Base-by-base conservation (phyloP, 2,113 vertebrate species). In the Pheucticus melanocephalus region DNA sequence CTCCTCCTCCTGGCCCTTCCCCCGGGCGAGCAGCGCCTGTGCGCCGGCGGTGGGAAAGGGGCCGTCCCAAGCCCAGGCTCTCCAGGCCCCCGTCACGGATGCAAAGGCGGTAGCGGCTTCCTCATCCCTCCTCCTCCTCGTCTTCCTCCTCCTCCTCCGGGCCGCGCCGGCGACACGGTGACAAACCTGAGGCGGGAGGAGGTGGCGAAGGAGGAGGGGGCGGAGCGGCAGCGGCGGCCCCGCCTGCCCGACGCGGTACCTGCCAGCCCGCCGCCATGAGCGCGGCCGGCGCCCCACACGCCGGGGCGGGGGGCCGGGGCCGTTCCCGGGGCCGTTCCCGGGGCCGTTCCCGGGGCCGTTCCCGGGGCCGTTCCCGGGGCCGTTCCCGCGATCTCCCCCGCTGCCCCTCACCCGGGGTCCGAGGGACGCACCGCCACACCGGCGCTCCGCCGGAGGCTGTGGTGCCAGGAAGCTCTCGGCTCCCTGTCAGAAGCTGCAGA, bases 1-100 rank as follows among this genome's bases (percentile, higher is more conserved):
- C 70, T 79, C 15, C 42, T 76, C 13, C 61, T 87, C 1, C 89
- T 39, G 51, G 56, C 56, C 89, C 79, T 71, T 66, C 57, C 79
- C 76, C 65, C 33, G 66, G 63, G 35, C 53, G 12, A 88, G 84
- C 84, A 45, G 83, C 33, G 76, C 88, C 77, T 16, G 39, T 39
- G 63, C 53, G 50, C 94, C 33, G 56, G 66, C 72, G 31, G 77
- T 51, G 48, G 15, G 68, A 86, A 79, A 71, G 47, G 69, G 70
- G 70, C 86, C 18, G 94, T 75, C 75, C 83, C 57, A 82, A 82
- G 35, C 39, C 33, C n/a, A 25, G 65, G 47, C 14, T 57, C 37
- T 45, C 70, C 56, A 78, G 86, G 82, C 60, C 44, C 70, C 70
- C 16, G 89, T 92, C 91, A 94, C 75, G 25, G 86, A 85, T 88